phyloP scores from a whole-genome alignment of 30 jellyfish, hydroid and myxozoan genomes.

The Mastigias papua region DNA sequence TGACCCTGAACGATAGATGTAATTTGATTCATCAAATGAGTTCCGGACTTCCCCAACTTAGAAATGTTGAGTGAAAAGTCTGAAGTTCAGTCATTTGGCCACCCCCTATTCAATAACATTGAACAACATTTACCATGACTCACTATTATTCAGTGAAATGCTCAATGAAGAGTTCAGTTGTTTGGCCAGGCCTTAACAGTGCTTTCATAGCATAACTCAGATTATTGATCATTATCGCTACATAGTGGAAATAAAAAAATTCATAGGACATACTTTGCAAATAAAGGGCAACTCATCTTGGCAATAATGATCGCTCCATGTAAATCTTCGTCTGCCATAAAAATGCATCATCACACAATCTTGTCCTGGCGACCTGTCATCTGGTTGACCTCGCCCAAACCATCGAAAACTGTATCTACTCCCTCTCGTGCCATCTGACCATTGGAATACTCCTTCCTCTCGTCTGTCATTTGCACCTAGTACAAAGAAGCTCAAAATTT shows the following conservation, averaged over 20 bases:
- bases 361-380: slow-evolving; percentile 71
- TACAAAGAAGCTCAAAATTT: not conserved
- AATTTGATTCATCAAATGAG: no score
- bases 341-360: slow-evolving; percentile 89
- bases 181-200: no score
- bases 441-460: slow-evolving; percentile 71
- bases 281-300: slow-evolving; percentile 80
- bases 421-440: slow-evolving; percentile 93
- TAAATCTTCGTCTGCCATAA: slow-evolving; percentile 58
- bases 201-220: not conserved
- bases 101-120: no score
- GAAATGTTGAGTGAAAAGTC: no score
- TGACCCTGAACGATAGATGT: no score
- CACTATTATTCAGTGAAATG: no score
- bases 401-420: slow-evolving; percentile 80
- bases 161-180: no score
- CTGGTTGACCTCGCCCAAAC: slow-evolving; percentile 84
- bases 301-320: slow-evolving; percentile 87
- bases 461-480: slow-evolving; percentile 86
- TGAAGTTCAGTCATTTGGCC: no score
- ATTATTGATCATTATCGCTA: no score
- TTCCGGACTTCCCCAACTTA: no score
- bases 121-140: no score
- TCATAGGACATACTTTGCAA: slow-evolving; percentile 96
- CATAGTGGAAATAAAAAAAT: no score